Conservation (phyloP, 2,888 invertebrate genomes). For the Agrochola lota region DNA sequence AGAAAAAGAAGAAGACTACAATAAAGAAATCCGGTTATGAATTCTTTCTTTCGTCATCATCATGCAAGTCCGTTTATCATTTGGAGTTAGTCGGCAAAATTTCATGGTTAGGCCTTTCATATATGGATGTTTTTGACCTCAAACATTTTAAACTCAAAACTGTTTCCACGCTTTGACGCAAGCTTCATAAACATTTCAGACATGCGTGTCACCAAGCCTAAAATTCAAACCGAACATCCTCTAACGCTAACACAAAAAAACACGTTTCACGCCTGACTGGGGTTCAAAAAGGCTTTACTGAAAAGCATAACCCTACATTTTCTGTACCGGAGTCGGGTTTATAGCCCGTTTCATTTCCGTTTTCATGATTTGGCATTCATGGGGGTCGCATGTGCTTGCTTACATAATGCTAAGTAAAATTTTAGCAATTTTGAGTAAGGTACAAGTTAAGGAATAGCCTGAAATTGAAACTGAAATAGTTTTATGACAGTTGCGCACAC, state of each 20-base stretch:
- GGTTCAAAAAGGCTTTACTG: slow-evolving; percentile 13
- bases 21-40: not conserved
- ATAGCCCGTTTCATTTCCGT: slow-evolving; percentile 19
- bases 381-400: slow-evolving; percentile 13
- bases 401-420: not conserved
- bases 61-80: not conserved
- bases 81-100: not conserved
- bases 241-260: slow-evolving; percentile 2
- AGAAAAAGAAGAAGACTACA: no score
- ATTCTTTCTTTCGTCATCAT: not conserved
- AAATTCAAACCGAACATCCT: slow-evolving; percentile 7
- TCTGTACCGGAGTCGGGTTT: not conserved
- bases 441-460: not conserved
- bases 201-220: not conserved
- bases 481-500: no score
- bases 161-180: slow-evolving; percentile 7
- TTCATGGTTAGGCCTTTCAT: not conserved
- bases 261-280: not conserved
- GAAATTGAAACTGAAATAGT: no score
- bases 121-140: not conserved
- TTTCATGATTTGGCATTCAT: slow-evolving; percentile 19
- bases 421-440: not conserved
- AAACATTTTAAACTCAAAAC: slow-evolving; percentile 4
- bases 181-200: slow-evolving; percentile 11
- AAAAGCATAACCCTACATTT: slow-evolving; percentile 4